Conservation (phyloP, 1,140 invertebrate genomes). For the Catajapyx aquilonaris region DNA sequence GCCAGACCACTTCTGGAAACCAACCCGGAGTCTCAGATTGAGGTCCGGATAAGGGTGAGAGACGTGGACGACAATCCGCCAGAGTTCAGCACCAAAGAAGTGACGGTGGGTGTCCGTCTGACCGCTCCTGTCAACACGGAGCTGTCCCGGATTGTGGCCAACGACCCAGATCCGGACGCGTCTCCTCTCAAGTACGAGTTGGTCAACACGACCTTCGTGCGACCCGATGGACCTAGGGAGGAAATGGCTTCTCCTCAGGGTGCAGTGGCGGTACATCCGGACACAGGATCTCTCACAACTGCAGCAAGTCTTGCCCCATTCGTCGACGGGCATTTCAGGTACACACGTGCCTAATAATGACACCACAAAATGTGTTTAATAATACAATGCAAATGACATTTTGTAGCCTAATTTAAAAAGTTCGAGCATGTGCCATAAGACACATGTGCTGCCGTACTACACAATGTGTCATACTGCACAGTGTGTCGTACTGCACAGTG, state of each 20-base stretch:
- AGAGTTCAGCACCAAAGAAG: slow-evolving; percentile 35
- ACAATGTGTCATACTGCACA: too few species aligned
- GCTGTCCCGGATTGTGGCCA: slow-evolving; percentile 38
- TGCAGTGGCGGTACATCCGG: slow-evolving; percentile 33
- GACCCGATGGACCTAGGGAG: slow-evolving; percentile 25
- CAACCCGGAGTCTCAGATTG: slow-evolving; percentile 47
- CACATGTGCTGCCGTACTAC: too few species aligned
- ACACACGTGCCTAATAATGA: too few species aligned
- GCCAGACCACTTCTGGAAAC: too few species aligned
- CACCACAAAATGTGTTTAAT: too few species aligned
- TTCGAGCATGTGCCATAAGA: too few species aligned
- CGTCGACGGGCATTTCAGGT: slow-evolving; percentile 46
- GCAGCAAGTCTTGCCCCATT: slow-evolving; percentile 41
- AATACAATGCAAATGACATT: too few species aligned
- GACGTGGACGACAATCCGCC: slow-evolving; percentile 57
- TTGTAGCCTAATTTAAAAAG: too few species aligned
- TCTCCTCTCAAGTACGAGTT: slow-evolving; percentile 38
- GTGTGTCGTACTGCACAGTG: too few species aligned
- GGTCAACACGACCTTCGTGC: slow-evolving; percentile 37
- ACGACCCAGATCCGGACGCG: slow-evolving; percentile 41
- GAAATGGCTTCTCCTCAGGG: slow-evolving; percentile 17
- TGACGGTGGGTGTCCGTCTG: slow-evolving; percentile 46
- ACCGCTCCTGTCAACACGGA: slow-evolving; percentile 52
- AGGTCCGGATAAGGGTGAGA: slow-evolving; percentile 36
- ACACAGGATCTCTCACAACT: slow-evolving; percentile 43